A percentile compares a stretch with the other conserved stretches of the same genome.
phyloP scores from a whole-genome alignment of 1,140 invertebrate species.

The Brachionus rubens region DNA sequence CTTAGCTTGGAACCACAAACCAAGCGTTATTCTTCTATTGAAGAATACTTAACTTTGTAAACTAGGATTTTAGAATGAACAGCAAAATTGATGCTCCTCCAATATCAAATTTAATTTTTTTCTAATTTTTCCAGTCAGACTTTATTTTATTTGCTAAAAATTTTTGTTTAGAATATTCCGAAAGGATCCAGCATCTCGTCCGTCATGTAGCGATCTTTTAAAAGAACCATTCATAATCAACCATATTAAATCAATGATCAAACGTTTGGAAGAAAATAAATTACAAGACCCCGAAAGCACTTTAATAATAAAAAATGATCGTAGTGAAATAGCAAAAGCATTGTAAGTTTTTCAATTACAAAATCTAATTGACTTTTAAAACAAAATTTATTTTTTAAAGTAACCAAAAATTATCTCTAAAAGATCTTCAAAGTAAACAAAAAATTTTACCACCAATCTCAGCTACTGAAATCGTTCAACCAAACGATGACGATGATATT shows the following conservation, averaged over 20 bases:
- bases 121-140: too few relatives aligned
- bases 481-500: conserved; percentile 39
- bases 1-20: too few relatives aligned
- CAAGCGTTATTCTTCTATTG: too few relatives aligned
- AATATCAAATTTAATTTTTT: too few relatives aligned
- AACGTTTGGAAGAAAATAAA: conserved; percentile 32
- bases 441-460: neutral
- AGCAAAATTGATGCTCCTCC: too few relatives aligned
- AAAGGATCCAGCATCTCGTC: conserved; percentile 56
- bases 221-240: conserved; percentile 52
- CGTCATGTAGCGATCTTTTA: conserved; percentile 55
- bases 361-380: neutral
- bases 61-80: too few relatives aligned
- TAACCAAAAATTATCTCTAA: neutral
- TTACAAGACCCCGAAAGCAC: neutral
- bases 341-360: conserved; percentile 7
- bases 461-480: conserved; percentile 5
- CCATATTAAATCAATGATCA: conserved; percentile 40
- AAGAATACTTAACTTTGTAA: too few relatives aligned
- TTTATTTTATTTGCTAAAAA: neutral
- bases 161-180: conserved; percentile 50
- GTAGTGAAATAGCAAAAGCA: conserved; percentile 25
- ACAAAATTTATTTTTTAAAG: neutral
- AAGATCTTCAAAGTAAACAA: neutral
- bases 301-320: neutral